Percentiles rank a stretch among this genome's conserved stretches.
These are phyloP conservation scores for Daubentonia madagascariensis DNA, from an alignment of 2,113 vertebrate genomes.

Conservation along the genomic window DNA sequence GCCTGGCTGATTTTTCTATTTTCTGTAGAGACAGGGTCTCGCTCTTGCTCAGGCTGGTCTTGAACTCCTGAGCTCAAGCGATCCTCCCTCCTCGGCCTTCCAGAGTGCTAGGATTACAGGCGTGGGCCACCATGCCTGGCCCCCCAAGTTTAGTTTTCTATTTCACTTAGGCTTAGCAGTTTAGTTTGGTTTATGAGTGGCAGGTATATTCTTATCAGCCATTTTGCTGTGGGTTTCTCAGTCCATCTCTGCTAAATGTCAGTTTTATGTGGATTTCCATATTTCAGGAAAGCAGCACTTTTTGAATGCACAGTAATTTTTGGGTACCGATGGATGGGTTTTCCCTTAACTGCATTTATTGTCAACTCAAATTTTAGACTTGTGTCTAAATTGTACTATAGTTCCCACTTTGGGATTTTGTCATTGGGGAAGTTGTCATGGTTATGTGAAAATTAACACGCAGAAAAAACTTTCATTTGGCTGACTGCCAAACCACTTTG, in stretches of 20 bases:
- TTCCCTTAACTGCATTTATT: conserved; percentile 14
- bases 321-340: background rate
- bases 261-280: background rate
- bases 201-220: background rate
- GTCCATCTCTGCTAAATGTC: background rate
- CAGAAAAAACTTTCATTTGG: conserved; percentile 43
- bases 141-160: background rate
- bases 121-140: too few species aligned
- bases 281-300: background rate
- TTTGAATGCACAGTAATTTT: background rate
- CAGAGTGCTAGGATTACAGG: too few species aligned
- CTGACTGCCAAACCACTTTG: conserved; percentile 47
- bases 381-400: background rate
- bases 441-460: conserved; percentile 49
- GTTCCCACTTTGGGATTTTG: conserved; percentile 34
- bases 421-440: conserved; percentile 31
- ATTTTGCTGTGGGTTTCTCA: background rate
- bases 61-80: too few species aligned
- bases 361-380: conserved; percentile 39
- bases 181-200: background rate
- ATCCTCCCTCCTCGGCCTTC: too few species aligned
- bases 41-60: too few species aligned
- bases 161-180: background rate
- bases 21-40: too few species aligned
- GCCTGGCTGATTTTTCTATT: too few species aligned